phyloP scores from a whole-genome alignment of 1,140 invertebrate genomes.

The Penaeus vannamei region DNA sequence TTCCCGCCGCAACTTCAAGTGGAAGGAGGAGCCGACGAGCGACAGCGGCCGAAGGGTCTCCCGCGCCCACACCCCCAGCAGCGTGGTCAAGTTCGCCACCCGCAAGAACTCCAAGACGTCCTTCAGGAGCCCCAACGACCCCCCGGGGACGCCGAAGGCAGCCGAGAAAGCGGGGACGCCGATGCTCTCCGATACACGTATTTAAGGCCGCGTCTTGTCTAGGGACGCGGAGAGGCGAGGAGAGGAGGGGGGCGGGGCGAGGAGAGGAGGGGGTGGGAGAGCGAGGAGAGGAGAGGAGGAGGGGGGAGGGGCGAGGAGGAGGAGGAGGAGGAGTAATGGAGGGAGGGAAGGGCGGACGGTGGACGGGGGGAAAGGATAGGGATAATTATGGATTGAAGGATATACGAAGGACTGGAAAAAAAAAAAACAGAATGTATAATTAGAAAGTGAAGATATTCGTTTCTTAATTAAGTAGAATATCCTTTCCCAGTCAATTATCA shows the following conservation, averaged over 20 bases:
- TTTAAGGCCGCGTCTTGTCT: too few relatives aligned
- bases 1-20: conserved; percentile 42
- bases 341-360: neutral
- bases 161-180: neutral
- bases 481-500: neutral
- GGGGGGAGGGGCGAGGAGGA: too few relatives aligned
- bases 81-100: conserved; percentile 22
- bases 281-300: too few relatives aligned
- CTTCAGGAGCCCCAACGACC: neutral
- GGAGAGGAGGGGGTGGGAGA: too few relatives aligned
- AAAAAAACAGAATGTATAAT: neutral
- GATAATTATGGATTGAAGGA: neutral
- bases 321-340: too few relatives aligned
- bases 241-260: too few relatives aligned
- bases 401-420: neutral
- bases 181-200: too few relatives aligned
- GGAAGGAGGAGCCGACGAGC: conserved; percentile 60
- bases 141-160: neutral
- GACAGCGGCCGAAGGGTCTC: conserved; percentile 42
- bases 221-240: neutral
- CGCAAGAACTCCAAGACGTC: neutral
- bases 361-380: neutral
- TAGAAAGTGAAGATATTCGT: neutral
- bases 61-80: conserved; percentile 57
- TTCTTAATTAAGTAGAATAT: neutral